These are phyloP conservation scores for Papilio polytes DNA, from an alignment of 1,140 invertebrate species.

Conservation along the genomic window DNA sequence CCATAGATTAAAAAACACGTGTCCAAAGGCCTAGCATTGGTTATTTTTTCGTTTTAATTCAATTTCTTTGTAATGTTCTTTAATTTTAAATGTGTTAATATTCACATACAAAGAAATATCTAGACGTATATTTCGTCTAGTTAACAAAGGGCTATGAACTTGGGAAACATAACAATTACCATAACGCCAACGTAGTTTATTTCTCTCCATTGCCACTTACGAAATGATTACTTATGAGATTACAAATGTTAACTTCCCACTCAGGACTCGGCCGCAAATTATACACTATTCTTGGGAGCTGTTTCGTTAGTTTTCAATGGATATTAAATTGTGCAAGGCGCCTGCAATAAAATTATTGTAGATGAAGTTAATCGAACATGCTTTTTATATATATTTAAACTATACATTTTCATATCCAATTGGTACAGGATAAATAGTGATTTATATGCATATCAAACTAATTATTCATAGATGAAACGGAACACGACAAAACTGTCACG, in stretches of 20 bases:
- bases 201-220: constrained; percentile 5
- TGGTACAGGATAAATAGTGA: not conserved
- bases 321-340: constrained; percentile 1
- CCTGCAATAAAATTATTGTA: not conserved
- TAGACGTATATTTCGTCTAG: not conserved
- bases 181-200: constrained; percentile 23
- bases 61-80: not conserved
- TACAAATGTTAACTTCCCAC: constrained; percentile 24
- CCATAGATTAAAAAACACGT: not conserved
- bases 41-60: not conserved
- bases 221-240: constrained; percentile 24
- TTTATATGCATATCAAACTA: not conserved
- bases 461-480: constrained; percentile 18
- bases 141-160: constrained; percentile 23
- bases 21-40: too few relatives aligned
- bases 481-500: constrained; percentile 17
- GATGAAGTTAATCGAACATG: not conserved
- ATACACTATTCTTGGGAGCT: not conserved
- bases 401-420: not conserved
- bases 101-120: not conserved
- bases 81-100: not conserved
- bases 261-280: not conserved
- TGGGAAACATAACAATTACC: not conserved
- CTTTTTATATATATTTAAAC: not conserved
- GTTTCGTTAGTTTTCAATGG: not conserved